Percentiles rank a stretch among this genome's conserved stretches.
phyloP scores from a whole-genome alignment of 2,888 invertebrate genomes.

The Trichacis sp. region DNA sequence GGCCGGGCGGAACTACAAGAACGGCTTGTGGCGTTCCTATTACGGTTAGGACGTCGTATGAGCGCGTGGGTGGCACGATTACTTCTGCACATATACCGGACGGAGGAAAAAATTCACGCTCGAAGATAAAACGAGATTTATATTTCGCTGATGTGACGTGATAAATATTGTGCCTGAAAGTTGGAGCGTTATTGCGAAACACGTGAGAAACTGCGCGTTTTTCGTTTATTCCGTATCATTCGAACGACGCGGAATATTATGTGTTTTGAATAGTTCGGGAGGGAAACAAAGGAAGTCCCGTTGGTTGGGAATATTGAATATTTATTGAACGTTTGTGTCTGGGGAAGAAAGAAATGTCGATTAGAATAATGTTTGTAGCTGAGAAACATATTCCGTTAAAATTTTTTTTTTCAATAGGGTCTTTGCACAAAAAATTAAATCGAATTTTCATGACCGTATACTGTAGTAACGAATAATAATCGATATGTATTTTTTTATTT shows the following conservation, averaged over 20 bases:
- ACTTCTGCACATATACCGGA: slow-evolving; percentile 18
- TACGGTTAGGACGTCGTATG: slow-evolving; percentile 51
- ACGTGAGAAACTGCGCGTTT: neutral
- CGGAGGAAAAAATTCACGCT: slow-evolving; percentile 9
- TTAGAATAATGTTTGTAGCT: no score
- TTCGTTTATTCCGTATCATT: neutral
- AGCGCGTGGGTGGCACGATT: slow-evolving; percentile 46
- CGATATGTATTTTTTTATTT: no score
- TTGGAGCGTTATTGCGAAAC: slow-evolving; percentile 11
- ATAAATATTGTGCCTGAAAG: slow-evolving; percentile 33
- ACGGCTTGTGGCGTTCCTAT: slow-evolving; percentile 58
- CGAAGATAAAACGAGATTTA: slow-evolving; percentile 33
- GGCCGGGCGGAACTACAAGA: no score
- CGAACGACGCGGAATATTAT: neutral
- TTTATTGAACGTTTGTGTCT: neutral
- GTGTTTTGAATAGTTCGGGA: neutral
- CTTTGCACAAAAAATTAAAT: no score
- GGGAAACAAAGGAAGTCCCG: neutral
- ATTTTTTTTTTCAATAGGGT: no score
- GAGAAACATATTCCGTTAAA: no score
- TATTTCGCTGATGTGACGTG: slow-evolving; percentile 37
- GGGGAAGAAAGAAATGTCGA: no score
- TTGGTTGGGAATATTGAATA: neutral
- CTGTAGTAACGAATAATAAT: no score
- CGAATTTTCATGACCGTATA: no score